Evolutionary conservation across 2,797 vertebrate species (phyloP).

Genomic region (Xenentodon cancila): DNA sequence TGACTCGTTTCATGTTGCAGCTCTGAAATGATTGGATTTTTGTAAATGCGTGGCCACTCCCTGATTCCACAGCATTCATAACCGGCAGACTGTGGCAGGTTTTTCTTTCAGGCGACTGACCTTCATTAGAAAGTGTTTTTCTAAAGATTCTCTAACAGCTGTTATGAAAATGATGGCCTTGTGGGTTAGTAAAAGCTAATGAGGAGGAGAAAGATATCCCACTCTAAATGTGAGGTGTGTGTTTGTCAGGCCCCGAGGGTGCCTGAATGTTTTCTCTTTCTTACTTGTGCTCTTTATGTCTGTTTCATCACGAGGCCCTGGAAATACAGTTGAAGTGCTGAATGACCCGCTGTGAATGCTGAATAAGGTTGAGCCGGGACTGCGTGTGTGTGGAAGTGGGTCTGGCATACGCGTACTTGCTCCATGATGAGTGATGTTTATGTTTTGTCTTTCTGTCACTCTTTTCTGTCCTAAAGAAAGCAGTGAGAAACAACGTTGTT

Average conservation of each 20-base stretch:
- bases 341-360: conserved; percentile 42
- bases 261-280: conserved; percentile 40
- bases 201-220: conserved; percentile 49
- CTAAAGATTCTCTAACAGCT: conserved; percentile 53
- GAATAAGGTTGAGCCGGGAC: conserved; percentile 24
- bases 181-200: conserved; percentile 61
- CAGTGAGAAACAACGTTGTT: conserved; percentile 12
- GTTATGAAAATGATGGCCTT: conserved; percentile 57
- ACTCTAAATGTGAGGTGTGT: conserved; percentile 40
- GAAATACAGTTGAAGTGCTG: conserved; percentile 28
- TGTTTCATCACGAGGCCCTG: conserved; percentile 29
- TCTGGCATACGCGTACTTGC: conserved; percentile 18
- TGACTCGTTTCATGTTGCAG: conserved; percentile 1
- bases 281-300: conserved; percentile 26
- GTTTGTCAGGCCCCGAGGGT: conserved; percentile 16
- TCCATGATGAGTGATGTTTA: conserved; percentile 33
- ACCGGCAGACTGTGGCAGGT: conserved; percentile 19
- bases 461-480: conserved; percentile 22
- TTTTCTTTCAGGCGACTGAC: conserved; percentile 51
- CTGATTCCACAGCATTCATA: conserved; percentile 15
- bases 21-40: conserved; percentile 6
- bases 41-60: conserved; percentile 12
- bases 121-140: conserved; percentile 53
- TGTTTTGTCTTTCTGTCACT: conserved; percentile 45
- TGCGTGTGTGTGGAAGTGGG: conserved; percentile 2